phyloP scores from a whole-genome alignment of 2,113 vertebrate species.

The Scomber japonicus region DNA sequence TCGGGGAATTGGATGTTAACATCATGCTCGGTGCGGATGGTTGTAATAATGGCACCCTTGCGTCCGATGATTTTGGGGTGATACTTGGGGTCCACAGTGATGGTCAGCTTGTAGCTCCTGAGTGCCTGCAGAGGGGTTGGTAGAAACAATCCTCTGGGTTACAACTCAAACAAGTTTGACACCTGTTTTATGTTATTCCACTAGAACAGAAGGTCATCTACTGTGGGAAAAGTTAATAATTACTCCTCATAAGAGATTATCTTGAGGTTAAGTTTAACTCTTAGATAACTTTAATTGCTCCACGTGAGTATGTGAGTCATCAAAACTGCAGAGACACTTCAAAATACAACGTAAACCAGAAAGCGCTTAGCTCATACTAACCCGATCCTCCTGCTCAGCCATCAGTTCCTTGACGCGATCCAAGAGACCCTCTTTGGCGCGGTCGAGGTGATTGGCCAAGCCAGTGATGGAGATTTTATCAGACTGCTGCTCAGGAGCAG shows the following conservation, averaged over 20 bases:
- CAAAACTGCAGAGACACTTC: not conserved
- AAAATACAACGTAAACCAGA: not conserved
- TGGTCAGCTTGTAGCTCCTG: conserved; percentile 95
- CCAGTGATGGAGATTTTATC: conserved; percentile 94
- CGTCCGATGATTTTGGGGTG: conserved; percentile 99
- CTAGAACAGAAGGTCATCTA: not conserved
- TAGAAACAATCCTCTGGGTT: not conserved
- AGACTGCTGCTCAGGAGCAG: conserved; percentile 95
- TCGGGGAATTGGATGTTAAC: conserved; percentile 99
- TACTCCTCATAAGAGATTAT: conserved; percentile 1
- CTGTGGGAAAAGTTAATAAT: conserved; percentile 3
- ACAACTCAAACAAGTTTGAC: not conserved
- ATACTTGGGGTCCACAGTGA: conserved; percentile 97
- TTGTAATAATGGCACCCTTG: conserved; percentile 97
- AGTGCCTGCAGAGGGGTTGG: conserved; percentile 85
- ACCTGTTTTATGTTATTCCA: not conserved
- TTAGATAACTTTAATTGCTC: not conserved
- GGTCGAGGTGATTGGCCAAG: conserved; percentile 90
- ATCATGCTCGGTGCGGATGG: conserved; percentile 94
- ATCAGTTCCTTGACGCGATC: conserved; percentile 96
- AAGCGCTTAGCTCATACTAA: conserved; percentile 68
- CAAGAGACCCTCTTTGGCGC: conserved; percentile 93
- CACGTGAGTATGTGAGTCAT: not conserved
- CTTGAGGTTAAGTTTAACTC: not conserved
- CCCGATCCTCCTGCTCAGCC: conserved; percentile 96